Evolutionary conservation across 2,888 invertebrate species (phyloP).

Genomic region (Lasioglossum calceatum): DNA sequence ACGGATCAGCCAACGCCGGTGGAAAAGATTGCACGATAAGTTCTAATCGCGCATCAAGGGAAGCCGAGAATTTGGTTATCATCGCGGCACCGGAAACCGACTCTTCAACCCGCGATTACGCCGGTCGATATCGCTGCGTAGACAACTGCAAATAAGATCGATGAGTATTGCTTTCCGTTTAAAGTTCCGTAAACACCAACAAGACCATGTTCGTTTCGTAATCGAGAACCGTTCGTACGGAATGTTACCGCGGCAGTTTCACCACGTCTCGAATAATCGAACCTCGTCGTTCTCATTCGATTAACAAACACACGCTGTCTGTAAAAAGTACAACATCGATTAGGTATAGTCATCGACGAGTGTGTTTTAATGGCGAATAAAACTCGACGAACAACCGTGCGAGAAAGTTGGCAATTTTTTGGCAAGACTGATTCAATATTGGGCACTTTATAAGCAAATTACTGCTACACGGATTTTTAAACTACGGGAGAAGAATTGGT

Average conservation of each 20-base stretch:
- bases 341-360: background rate
- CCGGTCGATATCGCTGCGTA: background rate
- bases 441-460: no score
- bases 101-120: slow-evolving; percentile 9
- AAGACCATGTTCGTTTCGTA: background rate
- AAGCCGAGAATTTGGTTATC: slow-evolving; percentile 8
- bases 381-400: background rate
- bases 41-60: slow-evolving; percentile 3
- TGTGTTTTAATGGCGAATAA: background rate
- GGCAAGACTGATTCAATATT: background rate
- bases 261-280: background rate
- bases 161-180: slow-evolving; percentile 12
- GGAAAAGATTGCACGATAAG: background rate
- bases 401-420: background rate
- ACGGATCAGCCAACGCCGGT: background rate
- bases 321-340: no score
- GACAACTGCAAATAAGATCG: background rate
- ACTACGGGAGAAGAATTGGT: no score
- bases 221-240: background rate
- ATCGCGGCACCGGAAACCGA: slow-evolving; percentile 5
- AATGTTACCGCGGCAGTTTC: background rate
- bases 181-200: slow-evolving; percentile 1
- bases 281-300: background rate
- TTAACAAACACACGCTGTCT: background rate
- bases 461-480: no score